Evolutionary conservation across 2,888 invertebrate genomes (phyloP), one percentile per base, ranked within the genome.

Genomic region (Blera fallax): DNA sequence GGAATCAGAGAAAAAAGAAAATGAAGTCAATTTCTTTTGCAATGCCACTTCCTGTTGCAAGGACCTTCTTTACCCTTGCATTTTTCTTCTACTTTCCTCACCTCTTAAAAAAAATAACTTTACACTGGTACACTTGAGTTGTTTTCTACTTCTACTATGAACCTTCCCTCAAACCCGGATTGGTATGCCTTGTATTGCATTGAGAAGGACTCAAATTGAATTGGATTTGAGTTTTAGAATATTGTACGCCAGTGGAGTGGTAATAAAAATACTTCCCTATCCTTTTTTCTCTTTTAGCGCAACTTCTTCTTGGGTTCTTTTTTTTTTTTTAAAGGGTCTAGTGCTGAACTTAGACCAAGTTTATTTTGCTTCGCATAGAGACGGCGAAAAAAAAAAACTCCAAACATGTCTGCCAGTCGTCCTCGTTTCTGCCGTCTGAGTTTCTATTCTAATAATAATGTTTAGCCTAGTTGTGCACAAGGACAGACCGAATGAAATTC

Each of bases 201-300:
- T 14, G 48, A 69, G 43, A 79, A 67, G 45, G 73, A 83, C 60
- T 60, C 78, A 67, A 78, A 83, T 78, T 83, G 78, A 73, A 83
- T 83, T 83, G 78, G 79, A 67, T 58, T 67, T 67, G 65, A 83
- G 72, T 67, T 67, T 62, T 65, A 67, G 45, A 79, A 83, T 83
- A 65, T 78, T 62, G 10, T 48, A n/a, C 29, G 32, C 37, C 40
- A 60, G 52, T 14, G 43, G 56, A 34, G 64, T 69, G 62, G 40
- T 29, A 48, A 69, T 60, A 69, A 60, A 62, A 54, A 29, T 34
- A 43, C 32, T 34, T 11, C 11, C 32, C 8, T 69, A 34, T 43
- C n/a, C 43, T 16, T 24, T 21, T 16, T 16, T 54, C 14, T 54
- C 14, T 60, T 54, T 50, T 34, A 52, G 40, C 21, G 62, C 45